A percentile compares a stretch with the other conserved stretches of the same genome.
phyloP scores from a whole-genome alignment of 2,888 invertebrate genomes.

The Caenorhabditis japonica region DNA sequence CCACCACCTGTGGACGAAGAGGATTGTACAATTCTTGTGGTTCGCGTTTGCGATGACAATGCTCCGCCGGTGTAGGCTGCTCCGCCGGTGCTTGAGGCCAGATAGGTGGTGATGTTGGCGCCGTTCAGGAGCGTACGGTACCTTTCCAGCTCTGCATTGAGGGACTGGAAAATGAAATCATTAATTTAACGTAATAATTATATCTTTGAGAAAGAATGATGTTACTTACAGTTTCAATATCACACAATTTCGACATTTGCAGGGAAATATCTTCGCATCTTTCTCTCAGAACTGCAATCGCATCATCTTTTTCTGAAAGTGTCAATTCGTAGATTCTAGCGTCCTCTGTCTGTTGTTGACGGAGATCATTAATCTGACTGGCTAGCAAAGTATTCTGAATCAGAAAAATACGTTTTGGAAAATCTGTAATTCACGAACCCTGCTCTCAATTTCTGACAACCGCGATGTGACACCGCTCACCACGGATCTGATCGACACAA shows the following conservation, averaged over 20 bases:
- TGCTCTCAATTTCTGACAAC: slow-evolving; percentile 7
- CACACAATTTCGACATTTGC: slow-evolving; percentile 13
- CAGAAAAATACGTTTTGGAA: not conserved
- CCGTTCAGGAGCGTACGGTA: slow-evolving; percentile 5
- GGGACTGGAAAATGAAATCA: slow-evolving; percentile 16
- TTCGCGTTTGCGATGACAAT: not conserved
- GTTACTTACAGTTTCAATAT: slow-evolving; percentile 13
- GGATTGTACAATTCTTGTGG: not conserved
- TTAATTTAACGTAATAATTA: slow-evolving; percentile 7
- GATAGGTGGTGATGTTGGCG: slow-evolving; percentile 19
- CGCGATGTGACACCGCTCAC: not conserved
- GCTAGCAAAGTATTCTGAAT: slow-evolving; percentile 8
- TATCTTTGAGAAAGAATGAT: slow-evolving; percentile 3
- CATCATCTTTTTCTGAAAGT: slow-evolving; percentile 2
- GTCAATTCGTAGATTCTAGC: not conserved
- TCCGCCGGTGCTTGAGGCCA: not conserved
- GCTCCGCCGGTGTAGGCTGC: too few species aligned
- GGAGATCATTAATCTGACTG: not conserved
- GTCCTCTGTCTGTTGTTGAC: not conserved
- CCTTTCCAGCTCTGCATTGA: slow-evolving; percentile 4
- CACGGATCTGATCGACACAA: not conserved
- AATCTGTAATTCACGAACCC: not conserved
- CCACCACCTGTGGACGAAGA: not conserved
- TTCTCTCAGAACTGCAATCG: slow-evolving; percentile 1
- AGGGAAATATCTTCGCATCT: slow-evolving; percentile 4